phyloP scores from a whole-genome alignment of 2,797 vertebrate genomes.

The Sebastiscus albofasciatus region DNA sequence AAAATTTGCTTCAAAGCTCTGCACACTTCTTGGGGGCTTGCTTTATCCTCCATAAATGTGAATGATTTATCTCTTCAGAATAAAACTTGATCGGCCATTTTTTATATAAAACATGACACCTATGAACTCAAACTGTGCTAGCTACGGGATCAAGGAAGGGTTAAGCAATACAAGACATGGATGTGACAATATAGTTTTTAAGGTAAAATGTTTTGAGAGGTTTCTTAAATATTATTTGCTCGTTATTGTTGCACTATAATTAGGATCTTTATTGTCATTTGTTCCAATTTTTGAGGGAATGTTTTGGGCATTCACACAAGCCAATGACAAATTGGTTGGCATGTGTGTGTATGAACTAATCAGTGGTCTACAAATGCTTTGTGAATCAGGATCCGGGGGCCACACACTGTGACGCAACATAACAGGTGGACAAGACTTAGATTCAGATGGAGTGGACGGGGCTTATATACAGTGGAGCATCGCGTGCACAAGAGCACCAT shows the following conservation, averaged over 20 bases:
- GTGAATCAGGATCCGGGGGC: background rate
- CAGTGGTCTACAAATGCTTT: background rate
- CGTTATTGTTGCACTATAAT: background rate
- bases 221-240: background rate
- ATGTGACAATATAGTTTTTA: background rate
- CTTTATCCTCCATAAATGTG: background rate
- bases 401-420: background rate
- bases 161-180: background rate
- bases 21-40: too few species aligned
- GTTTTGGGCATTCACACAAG: background rate
- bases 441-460: background rate
- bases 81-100: too few species aligned
- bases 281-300: background rate
- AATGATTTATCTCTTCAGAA: background rate
- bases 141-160: background rate
- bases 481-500: background rate
- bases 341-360: slow-evolving; percentile 1
- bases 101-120: background rate
- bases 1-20: too few species aligned
- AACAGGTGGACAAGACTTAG: slow-evolving; percentile 32
- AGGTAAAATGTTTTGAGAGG: background rate
- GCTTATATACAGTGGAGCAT: background rate
- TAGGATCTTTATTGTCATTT: background rate
- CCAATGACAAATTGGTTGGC: background rate
- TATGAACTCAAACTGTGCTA: background rate